phyloP scores from a whole-genome alignment of 2,888 invertebrate genomes.

The Acanthosoma haemorrhoidale region DNA sequence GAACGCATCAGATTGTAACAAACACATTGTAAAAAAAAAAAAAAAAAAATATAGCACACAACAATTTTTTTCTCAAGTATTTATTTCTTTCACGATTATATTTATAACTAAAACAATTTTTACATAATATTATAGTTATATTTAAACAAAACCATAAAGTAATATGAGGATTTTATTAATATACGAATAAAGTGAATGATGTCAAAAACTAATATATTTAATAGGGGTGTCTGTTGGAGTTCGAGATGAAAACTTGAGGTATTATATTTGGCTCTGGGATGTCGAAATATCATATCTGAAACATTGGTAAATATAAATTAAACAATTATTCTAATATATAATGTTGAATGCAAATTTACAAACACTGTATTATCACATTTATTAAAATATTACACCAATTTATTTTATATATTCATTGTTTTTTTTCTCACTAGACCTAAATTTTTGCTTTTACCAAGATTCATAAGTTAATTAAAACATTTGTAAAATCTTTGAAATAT shows the following conservation, averaged over 20 bases:
- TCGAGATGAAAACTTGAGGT: constrained; percentile 1
- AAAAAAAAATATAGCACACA: background rate
- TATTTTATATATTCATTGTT: no score
- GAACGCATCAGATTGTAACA: background rate
- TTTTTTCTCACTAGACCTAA: no score
- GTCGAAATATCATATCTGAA: constrained; percentile 23
- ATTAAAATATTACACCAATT: no score
- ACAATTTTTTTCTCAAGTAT: constrained; percentile 9
- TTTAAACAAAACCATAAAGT: constrained; percentile 2
- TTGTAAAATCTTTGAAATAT: no score
- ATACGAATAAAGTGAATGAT: constrained; percentile 4
- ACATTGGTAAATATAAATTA: no score
- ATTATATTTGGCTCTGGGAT: background rate
- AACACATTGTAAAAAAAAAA: background rate
- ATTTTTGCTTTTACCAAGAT: no score
- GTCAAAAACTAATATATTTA: constrained; percentile 16
- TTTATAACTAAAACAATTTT: constrained; percentile 10
- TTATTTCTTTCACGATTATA: background rate
- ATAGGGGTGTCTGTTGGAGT: constrained; percentile 2
- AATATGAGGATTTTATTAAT: background rate
- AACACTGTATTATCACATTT: no score
- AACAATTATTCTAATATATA: no score
- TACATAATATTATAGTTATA: background rate
- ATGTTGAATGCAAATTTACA: no score
- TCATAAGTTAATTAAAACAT: no score